Conservation (phyloP, 2,797 vertebrate genomes). For the Molossus alvarezi region DNA sequence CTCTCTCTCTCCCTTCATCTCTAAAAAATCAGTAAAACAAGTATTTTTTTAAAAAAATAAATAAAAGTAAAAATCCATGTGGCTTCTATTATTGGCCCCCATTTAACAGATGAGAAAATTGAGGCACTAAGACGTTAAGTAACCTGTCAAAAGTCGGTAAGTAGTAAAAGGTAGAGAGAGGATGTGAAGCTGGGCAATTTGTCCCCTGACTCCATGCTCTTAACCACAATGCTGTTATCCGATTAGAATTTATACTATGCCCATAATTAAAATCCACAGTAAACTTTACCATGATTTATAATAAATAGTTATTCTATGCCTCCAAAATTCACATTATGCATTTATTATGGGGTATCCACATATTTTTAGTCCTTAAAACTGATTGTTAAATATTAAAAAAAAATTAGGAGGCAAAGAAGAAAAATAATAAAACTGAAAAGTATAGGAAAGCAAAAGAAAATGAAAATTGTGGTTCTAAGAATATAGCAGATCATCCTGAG, state of each 20-base stretch:
- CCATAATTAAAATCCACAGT: slow-evolving; percentile 12
- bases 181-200: background rate
- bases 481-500: background rate
- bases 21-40: too few relatives aligned
- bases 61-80: background rate
- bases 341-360: background rate
- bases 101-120: background rate
- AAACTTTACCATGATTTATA: background rate
- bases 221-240: background rate
- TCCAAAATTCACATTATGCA: slow-evolving; percentile 11
- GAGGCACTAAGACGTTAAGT: background rate
- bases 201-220: background rate
- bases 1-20: too few relatives aligned
- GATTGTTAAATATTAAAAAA: background rate
- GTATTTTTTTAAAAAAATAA: too few relatives aligned
- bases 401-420: background rate
- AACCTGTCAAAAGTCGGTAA: background rate
- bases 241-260: slow-evolving; percentile 11
- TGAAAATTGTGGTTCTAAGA: background rate
- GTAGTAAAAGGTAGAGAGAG: background rate
- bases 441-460: background rate
- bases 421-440: slow-evolving; percentile 2
- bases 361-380: background rate
- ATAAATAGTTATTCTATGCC: background rate
- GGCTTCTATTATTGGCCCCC: background rate